Conservation (phyloP, 1,140 invertebrate species). For the Andricus grossulariae region DNA sequence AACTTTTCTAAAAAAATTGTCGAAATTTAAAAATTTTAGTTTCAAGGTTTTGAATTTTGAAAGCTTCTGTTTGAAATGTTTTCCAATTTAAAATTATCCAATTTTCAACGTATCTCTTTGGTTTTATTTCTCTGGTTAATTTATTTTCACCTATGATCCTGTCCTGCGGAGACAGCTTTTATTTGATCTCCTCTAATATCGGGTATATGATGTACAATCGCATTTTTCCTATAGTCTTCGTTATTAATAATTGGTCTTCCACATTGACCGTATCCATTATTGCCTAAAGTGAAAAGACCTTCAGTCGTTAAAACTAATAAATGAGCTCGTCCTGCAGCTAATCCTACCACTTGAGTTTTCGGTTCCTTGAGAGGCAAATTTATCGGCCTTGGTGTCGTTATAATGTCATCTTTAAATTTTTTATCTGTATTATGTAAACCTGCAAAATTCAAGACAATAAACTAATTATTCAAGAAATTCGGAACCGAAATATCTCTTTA, state of each 20-base stretch:
- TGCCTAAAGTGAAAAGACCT: slow-evolving; percentile 91
- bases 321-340: slow-evolving; percentile 93
- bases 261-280: slow-evolving; percentile 97
- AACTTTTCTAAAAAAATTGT: too few relatives aligned
- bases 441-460: slow-evolving; percentile 47
- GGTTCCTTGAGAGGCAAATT: slow-evolving; percentile 81
- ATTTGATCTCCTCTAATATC: slow-evolving; percentile 81
- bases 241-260: slow-evolving; percentile 87
- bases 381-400: slow-evolving; percentile 87
- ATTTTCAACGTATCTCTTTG: not conserved
- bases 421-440: slow-evolving; percentile 79
- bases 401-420: slow-evolving; percentile 82
- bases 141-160: slow-evolving; percentile 86
- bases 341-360: slow-evolving; percentile 75
- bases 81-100: too few relatives aligned
- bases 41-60: too few relatives aligned
- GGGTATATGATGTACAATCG: slow-evolving; percentile 81
- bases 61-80: too few relatives aligned
- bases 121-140: slow-evolving; percentile 2
- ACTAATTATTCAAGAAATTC: slow-evolving; percentile 4
- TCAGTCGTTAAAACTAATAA: slow-evolving; percentile 86
- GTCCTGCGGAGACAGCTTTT: slow-evolving; percentile 83
- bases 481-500: too few relatives aligned
- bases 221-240: slow-evolving; percentile 85
- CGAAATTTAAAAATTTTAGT: too few relatives aligned